Evolutionary conservation across 2,113 vertebrate species (phyloP), one percentile per base, ranked within the genome.

Genomic region (Sapajus apella): DNA sequence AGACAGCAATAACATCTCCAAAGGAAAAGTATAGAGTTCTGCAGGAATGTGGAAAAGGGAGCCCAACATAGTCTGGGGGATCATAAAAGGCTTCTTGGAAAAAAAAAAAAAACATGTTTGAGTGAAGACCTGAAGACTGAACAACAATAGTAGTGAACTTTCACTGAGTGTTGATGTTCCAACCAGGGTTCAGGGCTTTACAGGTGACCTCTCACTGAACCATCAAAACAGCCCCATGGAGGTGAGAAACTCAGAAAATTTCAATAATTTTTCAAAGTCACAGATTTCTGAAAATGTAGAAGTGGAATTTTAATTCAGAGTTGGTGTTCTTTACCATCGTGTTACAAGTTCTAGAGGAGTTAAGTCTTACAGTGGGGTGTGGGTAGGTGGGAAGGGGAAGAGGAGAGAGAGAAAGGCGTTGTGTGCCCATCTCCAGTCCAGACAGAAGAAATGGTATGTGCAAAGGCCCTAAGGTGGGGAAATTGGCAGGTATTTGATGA

Each of bases 111-210:
- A 32, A 35, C 2, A 12, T 0, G 2, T 47, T 64, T 92, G 70
- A 23, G 35, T 77, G 66, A 56, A 55, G 58, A 84, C 37, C 52
- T n/a, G 17, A 75, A 79, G 47, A 43, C 25, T 1, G 18, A 75
- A 35, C n/a, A 18, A 55, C 0, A 56, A 47, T 1, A 56, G 45
- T 0, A 30, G 27, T 0, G 0, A 61, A 27, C 21, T 50, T 11
- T 25, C 25, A 32, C 0, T 35, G n/a, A 66, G 4, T 64, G 58
- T 45, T 43, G 17, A 23, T 18, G 43, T 13, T 30, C 30, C 32
- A 43, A 47, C 3, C 3, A 72, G 37, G 16, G 25, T 23, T 8
- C 50, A 85, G 37, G 37, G 13, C 18, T 92, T 81, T 55, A 14
- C 17, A 20, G 0, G 9, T 20, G 35, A 66, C 35, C 32, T 56